Evolutionary conservation across 2,797 vertebrate genomes (phyloP).

Genomic region (Epinephelus malabaricus): DNA sequence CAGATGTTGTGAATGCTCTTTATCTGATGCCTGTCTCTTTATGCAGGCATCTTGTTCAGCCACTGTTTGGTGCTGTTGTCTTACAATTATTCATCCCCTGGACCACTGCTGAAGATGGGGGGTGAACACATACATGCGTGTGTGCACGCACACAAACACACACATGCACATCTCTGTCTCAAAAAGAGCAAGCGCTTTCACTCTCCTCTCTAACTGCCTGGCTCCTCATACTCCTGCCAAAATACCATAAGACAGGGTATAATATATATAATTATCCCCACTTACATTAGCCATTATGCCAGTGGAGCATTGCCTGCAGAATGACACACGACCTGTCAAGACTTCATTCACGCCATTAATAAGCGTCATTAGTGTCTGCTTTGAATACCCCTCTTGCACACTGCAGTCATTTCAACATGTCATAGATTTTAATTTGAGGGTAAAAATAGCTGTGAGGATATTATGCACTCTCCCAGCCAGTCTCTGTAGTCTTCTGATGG

Average conservation of each 20-base stretch:
- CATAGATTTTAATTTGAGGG: conserved; percentile 99
- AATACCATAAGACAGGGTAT: conserved; percentile 99
- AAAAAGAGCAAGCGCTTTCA: conserved; percentile 84
- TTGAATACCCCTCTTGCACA: conserved; percentile 99
- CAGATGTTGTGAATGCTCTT: conserved; percentile 41
- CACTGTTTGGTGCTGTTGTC: conserved; percentile 84
- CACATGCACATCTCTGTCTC: conserved; percentile 77
- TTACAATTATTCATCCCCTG: conserved; percentile 67
- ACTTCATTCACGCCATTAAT: conserved; percentile 99
- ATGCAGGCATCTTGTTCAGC: conserved; percentile 66
- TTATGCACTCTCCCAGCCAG: conserved; percentile 89
- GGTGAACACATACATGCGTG: conserved; percentile 45
- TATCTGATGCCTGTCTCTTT: conserved; percentile 37
- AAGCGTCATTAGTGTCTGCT: conserved; percentile 99
- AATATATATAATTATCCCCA: conserved; percentile 98
- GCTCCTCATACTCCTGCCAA: conserved; percentile 98
- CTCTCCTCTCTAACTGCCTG: conserved; percentile 89
- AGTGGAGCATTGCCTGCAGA: conserved; percentile 92
- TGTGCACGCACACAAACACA: conserved; percentile 54
- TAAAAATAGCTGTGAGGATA: conserved; percentile 99
- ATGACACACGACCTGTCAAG: conserved; percentile 99
- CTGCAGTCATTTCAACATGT: conserved; percentile 99
- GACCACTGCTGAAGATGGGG: conserved; percentile 45
- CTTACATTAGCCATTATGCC: conserved; percentile 99
- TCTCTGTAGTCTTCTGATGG: conserved; percentile 91